Base-by-base conservation (phyloP, 1,140 invertebrate genomes). In the Bombus waltoni region DNA sequence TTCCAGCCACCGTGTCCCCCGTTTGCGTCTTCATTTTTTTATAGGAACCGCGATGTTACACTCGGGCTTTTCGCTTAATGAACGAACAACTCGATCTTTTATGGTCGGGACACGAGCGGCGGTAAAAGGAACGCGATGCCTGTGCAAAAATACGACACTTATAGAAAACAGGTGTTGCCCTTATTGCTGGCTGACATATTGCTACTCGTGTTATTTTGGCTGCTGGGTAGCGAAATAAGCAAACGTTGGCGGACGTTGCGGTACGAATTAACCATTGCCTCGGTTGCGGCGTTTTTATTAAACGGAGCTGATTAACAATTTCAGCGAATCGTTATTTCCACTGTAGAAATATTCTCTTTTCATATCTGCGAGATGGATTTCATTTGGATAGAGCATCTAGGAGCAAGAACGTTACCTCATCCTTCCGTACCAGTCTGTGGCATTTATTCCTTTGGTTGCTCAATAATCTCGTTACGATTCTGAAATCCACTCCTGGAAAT, bases 161-260 rank as follows among this genome's bases (percentile, higher is more conserved):
- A 74, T 85, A 75, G 83, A 81, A 85, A 85, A 66, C 83, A 85
- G 68, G 78, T 81, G 83, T 38, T 71, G n/a, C 83, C 71, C 70
- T 81, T 81, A 81, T 85, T 74, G 59, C 71, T n/a, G 47, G 66
- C n/a, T 74, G 78, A 85, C 77, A 73, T 85, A 81, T 85, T 74
- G 83, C 83, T 57, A 42, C 68, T 66, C 8, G 53, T 62, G 13
- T 18, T 47, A 10, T n/a, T 40, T 15, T 22, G 47, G 44, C 18
- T 47, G 65, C 18, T 62, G 47, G 47, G 18, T 79, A 18, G 28
- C 47, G 44, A 32, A n/a, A 84, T 38, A 59, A 79, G 32, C 32
- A 44, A 59, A 83, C 65, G 38, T 62, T 80, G 9, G 53, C 9
- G 40, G n/a, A 0, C 11, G 25, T 38, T 53, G 6, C 38, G n/a